Evolutionary conservation across 2,888 invertebrate genomes (phyloP).

Genomic region (Dolichopus griseipennis): DNA sequence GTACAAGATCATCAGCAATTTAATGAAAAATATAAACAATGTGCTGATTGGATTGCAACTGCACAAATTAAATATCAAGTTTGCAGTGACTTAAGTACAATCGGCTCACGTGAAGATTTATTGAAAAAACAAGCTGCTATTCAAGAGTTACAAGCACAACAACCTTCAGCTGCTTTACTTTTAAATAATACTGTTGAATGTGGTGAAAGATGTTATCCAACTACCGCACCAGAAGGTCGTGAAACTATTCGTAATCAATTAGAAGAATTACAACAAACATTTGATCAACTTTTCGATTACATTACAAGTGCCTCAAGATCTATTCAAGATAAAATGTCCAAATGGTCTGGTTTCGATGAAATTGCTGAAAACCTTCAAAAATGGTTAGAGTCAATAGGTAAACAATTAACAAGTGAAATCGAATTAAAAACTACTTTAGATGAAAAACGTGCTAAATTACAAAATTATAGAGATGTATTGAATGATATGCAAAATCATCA

Average conservation of each 20-base stretch:
- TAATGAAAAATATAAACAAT: constrained; percentile 75
- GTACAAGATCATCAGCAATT: constrained; percentile 71
- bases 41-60: constrained; percentile 68
- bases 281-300: constrained; percentile 73
- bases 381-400: constrained; percentile 71
- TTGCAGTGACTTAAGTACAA: constrained; percentile 54
- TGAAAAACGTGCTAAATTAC: constrained; percentile 82
- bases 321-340: constrained; percentile 70
- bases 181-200: constrained; percentile 77
- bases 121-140: constrained; percentile 59
- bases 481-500: constrained; percentile 80
- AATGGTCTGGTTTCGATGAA: constrained; percentile 88
- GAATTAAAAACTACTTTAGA: constrained; percentile 78
- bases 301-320: constrained; percentile 69
- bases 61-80: constrained; percentile 64
- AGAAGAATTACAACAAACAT: constrained; percentile 71
- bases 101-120: constrained; percentile 59
- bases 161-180: constrained; percentile 62
- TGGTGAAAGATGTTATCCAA: constrained; percentile 79
- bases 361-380: constrained; percentile 65
- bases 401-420: constrained; percentile 66
- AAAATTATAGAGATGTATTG: constrained; percentile 69
- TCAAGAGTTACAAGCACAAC: constrained; percentile 65
- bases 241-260: constrained; percentile 75
- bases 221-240: constrained; percentile 78